These are phyloP conservation scores for Colletes gigas DNA, from an alignment of 1,140 invertebrate species.

Conservation along the genomic window DNA sequence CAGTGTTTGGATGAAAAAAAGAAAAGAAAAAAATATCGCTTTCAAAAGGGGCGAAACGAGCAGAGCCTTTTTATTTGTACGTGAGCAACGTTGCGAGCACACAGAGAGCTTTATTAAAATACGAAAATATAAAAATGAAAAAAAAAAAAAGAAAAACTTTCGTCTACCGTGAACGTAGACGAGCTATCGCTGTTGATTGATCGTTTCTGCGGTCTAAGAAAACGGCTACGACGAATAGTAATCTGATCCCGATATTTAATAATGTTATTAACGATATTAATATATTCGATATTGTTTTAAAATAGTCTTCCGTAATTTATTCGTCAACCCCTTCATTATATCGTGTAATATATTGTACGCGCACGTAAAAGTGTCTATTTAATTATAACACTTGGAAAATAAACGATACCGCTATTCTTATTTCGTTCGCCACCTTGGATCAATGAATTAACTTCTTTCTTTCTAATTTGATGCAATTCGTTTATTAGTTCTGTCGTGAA, in stretches of 20 bases:
- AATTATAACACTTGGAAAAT: slow-evolving; percentile 5
- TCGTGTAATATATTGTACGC: slow-evolving; percentile 30
- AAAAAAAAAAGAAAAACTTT: not conserved
- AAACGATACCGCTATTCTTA: not conserved
- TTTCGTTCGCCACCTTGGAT: not conserved
- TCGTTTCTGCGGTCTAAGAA: slow-evolving; percentile 34
- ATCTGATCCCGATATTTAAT: slow-evolving; percentile 64
- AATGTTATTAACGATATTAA: slow-evolving; percentile 69
- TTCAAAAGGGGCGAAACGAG: not conserved
- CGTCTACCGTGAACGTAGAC: not conserved
- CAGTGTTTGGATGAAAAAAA: slow-evolving; percentile 41
- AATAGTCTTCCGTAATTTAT: slow-evolving; percentile 40
- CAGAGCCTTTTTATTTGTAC: slow-evolving; percentile 35
- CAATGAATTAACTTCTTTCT: not conserved
- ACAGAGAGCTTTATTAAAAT: slow-evolving; percentile 35
- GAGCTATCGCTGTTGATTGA: not conserved
- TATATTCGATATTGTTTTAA: slow-evolving; percentile 69
- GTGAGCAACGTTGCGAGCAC: slow-evolving; percentile 13
- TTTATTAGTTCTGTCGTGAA: slow-evolving; percentile 12
- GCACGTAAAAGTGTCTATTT: slow-evolving; percentile 6
- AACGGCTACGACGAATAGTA: slow-evolving; percentile 60
- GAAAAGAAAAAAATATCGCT: slow-evolving; percentile 15
- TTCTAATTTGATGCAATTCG: slow-evolving; percentile 13
- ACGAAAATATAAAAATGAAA: not conserved
- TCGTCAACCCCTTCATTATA: slow-evolving; percentile 21